These are phyloP conservation scores for Ctenopoma kingsleyae DNA, from an alignment of 2,797 vertebrate genomes.

Conservation along the genomic window DNA sequence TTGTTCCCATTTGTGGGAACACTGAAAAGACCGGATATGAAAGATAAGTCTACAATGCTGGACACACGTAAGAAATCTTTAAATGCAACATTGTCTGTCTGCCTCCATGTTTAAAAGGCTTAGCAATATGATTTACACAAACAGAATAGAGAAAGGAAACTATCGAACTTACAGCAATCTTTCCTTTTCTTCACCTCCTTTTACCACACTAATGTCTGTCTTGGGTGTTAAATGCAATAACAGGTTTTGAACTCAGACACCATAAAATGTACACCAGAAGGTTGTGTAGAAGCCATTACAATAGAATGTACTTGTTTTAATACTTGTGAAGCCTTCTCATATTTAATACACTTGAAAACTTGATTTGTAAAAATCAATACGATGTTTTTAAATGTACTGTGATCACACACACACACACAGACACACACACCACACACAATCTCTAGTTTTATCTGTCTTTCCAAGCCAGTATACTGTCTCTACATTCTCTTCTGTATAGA, in stretches of 20 bases:
- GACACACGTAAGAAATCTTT: conserved; percentile 3
- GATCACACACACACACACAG: conserved; percentile 24
- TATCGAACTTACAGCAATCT: conserved; percentile 41
- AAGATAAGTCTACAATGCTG: neutral
- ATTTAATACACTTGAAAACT: conserved; percentile 77
- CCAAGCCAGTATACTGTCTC: conserved; percentile 53
- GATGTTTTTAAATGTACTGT: conserved; percentile 68
- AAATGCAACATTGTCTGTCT: conserved; percentile 22
- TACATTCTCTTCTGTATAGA: conserved; percentile 57
- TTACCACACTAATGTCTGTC: conserved; percentile 68
- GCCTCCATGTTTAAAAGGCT: conserved; percentile 31
- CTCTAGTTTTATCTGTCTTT: conserved; percentile 37
- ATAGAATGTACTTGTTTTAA: conserved; percentile 81
- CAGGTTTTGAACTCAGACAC: conserved; percentile 67
- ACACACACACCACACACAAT: conserved; percentile 17
- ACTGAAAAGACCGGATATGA: conserved; percentile 26
- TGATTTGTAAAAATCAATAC: conserved; percentile 81
- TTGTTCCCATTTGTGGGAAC: conserved; percentile 12
- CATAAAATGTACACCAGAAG: conserved; percentile 68
- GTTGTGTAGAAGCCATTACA: conserved; percentile 78
- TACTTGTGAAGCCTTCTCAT: conserved; percentile 74
- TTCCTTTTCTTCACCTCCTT: conserved; percentile 32
- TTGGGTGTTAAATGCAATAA: conserved; percentile 77
- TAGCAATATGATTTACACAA: conserved; percentile 51
- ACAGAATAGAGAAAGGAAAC: conserved; percentile 55